These are phyloP conservation scores for Vireo griseus DNA, from an alignment of 2,797 vertebrate genomes.

Conservation along the genomic window DNA sequence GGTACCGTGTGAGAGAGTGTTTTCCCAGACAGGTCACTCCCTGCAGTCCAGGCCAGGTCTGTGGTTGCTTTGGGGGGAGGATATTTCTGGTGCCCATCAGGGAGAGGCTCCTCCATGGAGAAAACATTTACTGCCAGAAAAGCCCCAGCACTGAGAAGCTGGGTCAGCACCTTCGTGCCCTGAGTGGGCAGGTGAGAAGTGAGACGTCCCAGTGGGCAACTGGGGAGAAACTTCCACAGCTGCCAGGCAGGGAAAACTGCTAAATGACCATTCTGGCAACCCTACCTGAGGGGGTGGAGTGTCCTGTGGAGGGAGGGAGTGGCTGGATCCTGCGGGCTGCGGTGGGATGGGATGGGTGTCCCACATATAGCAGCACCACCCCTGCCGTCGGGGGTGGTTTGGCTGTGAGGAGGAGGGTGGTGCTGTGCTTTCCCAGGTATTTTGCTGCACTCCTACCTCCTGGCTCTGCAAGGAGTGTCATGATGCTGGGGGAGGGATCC, in stretches of 20 bases:
- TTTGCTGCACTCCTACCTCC: background rate
- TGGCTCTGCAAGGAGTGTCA: background rate
- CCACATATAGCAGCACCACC: background rate
- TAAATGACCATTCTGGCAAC: accelerated
- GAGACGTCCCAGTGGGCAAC: background rate
- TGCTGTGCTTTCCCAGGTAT: background rate
- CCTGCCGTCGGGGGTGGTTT: accelerated
- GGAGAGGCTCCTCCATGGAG: background rate
- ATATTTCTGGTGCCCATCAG: background rate
- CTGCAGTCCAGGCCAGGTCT: background rate
- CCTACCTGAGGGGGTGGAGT: too few relatives aligned
- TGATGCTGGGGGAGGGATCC: background rate
- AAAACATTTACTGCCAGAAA: background rate
- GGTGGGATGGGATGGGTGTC: background rate
- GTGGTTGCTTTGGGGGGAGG: background rate
- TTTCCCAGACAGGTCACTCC: constrained; percentile 4
- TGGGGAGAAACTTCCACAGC: background rate
- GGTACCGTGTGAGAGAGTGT: background rate
- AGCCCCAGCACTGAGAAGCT: background rate
- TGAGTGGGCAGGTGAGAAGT: background rate
- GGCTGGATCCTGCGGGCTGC: background rate
- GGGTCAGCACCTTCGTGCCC: background rate
- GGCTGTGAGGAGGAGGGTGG: background rate
- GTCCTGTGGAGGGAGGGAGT: background rate
- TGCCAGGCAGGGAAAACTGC: background rate